Evolutionary conservation across 2,888 invertebrate genomes (phyloP), one percentile per base, ranked within the genome.

Genomic region (Myopa tessellatipennis): DNA sequence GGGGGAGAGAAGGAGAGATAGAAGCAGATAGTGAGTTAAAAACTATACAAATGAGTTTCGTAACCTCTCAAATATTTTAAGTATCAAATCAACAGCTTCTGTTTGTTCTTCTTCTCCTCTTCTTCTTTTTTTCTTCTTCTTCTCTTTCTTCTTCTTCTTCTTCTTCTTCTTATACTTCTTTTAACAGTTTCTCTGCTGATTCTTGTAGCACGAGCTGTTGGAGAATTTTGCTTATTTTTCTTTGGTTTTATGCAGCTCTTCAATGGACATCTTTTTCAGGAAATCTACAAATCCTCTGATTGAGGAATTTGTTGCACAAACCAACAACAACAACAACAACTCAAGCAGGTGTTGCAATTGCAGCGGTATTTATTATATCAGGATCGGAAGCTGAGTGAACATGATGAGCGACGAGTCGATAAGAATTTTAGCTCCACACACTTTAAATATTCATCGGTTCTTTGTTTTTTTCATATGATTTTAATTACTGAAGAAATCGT

Each of bases 161-260:
- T 58, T 26, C 36, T 36, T 3, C 12, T 65, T 1, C 38, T 65
- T 26, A n/a, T n/a, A n/a, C 65, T 36, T 26, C 65, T 65, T 7
- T 45, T 45, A 26, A 10, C 45, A 45, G 45, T 45, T 45, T 45
- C 45, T 1, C 10, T 61, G 61, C 6, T 60, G 18, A 0, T 26
- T 58, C 58, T 58, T 38, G 65, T 65, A 65, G 65, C 65, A 65
- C 65, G 65, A 65, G 65, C 65, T 65, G 34, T 16, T 45, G 45
- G 36, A 65, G 36, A 34, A 63, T 12, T 18, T 10, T 18, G n/a
- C 6, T 61, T 10, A 36, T 14, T 55, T 14, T 4, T 4, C 26
- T 61, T 61, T 61, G 61, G 10, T 61, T 38, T 65, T 65, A 65
- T 65, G 65, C 65, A 65, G 65, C 6, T 12, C 26, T 61, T n/a